Evolutionary conservation across 1,140 invertebrate species (phyloP).

Genomic region (Panagrolaimus sp.): DNA sequence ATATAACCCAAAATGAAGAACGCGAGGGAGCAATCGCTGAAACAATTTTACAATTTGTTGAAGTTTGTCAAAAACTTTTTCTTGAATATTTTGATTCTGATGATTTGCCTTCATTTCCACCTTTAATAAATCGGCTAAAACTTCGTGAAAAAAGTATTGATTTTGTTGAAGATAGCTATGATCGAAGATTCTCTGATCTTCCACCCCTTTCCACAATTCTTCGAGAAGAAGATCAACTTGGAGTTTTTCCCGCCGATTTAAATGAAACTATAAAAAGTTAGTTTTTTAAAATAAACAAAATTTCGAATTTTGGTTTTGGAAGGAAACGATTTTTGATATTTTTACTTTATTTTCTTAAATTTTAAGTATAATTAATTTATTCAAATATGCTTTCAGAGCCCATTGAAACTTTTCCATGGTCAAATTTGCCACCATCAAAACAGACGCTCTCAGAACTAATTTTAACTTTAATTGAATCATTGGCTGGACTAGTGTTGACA

Average conservation of each 20-base stretch:
- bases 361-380: no score
- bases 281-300: no score
- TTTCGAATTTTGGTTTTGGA: no score
- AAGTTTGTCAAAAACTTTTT: neutral
- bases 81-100: neutral
- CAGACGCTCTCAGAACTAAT: neutral
- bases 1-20: no score
- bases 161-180: neutral
- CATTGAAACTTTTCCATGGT: neutral
- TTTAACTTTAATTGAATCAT: neutral
- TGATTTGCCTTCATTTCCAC: neutral
- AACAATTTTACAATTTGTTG: constrained; percentile 1
- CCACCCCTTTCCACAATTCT: neutral
- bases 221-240: neutral
- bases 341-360: no score
- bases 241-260: neutral
- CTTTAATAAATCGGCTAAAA: neutral
- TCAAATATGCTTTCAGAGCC: no score
- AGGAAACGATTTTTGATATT: no score
- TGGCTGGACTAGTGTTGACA: neutral
- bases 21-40: neutral
- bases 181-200: neutral
- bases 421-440: neutral
- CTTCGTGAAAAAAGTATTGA: neutral
- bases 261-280: no score